phyloP scores from a whole-genome alignment of 2,113 vertebrate genomes.

The Neotoma lepida region DNA sequence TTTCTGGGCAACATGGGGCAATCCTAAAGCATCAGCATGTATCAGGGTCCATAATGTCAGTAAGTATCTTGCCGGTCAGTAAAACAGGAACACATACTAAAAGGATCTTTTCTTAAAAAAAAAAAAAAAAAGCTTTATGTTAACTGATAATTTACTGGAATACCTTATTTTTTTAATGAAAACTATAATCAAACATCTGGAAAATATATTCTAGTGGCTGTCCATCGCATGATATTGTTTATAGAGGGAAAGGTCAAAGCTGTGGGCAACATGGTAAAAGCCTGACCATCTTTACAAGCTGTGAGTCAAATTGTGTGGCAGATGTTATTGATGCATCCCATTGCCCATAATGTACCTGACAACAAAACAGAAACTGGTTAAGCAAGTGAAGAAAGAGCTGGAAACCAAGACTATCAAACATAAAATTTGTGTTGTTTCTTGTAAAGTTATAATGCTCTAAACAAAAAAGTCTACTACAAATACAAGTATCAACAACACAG shows the following conservation, averaged over 20 bases:
- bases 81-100: neutral
- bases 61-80: neutral
- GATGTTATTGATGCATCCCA: neutral
- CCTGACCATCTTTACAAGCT: neutral
- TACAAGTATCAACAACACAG: neutral
- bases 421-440: neutral
- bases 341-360: neutral
- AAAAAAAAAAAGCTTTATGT: neutral
- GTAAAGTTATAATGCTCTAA: neutral
- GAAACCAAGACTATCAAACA: neutral
- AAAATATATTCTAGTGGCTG: neutral
- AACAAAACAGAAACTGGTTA: conserved; percentile 1
- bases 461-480: neutral
- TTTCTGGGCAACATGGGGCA: neutral
- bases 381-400: neutral
- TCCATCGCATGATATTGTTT: neutral
- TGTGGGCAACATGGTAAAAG: neutral
- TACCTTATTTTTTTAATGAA: neutral
- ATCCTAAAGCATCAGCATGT: neutral
- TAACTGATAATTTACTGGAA: neutral
- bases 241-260: neutral
- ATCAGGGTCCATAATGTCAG: neutral
- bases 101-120: neutral
- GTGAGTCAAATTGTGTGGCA: neutral
- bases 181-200: neutral